These are phyloP conservation scores for Julus scanicus DNA, from an alignment of 2,888 invertebrate genomes.

Conservation along the genomic window DNA sequence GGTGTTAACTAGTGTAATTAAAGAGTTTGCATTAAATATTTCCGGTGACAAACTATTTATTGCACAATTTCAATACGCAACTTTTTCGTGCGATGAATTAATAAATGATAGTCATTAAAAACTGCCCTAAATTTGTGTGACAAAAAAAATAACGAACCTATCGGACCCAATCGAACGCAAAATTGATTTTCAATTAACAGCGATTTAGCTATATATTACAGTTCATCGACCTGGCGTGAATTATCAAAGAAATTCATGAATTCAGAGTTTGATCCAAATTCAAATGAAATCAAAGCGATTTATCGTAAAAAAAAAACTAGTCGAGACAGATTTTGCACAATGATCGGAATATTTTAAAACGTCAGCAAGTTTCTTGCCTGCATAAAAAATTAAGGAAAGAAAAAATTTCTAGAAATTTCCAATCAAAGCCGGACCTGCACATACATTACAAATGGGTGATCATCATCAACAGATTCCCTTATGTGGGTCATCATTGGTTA, in stretches of 20 bases:
- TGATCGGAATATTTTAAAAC: background rate
- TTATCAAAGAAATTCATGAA: conserved; percentile 34
- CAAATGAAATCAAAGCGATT: conserved; percentile 28
- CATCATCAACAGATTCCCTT: background rate
- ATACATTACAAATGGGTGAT: background rate
- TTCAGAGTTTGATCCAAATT: conserved; percentile 27
- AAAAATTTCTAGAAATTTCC: background rate
- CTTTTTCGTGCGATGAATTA: background rate
- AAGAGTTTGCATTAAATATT: background rate
- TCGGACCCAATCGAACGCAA: background rate
- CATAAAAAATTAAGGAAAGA: background rate
- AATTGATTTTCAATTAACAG: conserved; percentile 2
- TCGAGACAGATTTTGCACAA: conserved; percentile 24
- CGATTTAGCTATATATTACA: background rate
- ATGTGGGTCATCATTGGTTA: conserved; percentile 34
- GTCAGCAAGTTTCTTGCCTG: background rate
- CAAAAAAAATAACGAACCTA: background rate
- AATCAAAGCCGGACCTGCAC: background rate
- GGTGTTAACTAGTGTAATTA: background rate
- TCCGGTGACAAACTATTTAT: background rate
- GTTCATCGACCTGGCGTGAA: conserved; percentile 16
- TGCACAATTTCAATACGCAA: background rate
- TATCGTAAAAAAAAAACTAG: background rate
- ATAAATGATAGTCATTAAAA: background rate
- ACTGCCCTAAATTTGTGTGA: background rate